Base-by-base conservation (phyloP, 2,113 vertebrate genomes). In the Centropus unirufus region DNA sequence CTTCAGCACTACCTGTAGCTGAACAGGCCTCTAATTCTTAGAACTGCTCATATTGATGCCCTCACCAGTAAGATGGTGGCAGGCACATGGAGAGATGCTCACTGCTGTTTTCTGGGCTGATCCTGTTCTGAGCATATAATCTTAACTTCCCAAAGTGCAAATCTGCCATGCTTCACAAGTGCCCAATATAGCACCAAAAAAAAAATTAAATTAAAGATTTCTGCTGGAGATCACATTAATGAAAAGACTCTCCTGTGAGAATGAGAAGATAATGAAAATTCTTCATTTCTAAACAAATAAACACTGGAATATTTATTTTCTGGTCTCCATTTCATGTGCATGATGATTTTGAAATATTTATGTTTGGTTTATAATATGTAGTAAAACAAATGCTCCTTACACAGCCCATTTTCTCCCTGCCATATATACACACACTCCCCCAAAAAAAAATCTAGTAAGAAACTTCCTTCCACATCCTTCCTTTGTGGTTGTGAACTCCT, bases 391-490 rank as follows among this genome's bases (percentile, higher is more conserved):
- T 51, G 58, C 4, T 87, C 58, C 72, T 78, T 77, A 63, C 30
- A 93, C 69, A 74, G 22, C 4, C 3, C 16, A 70, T 80, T 87
- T 73, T 81, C 52, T 92, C 47, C 47, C 26, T 81, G 29, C 15
- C 63, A 40, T n/a, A 61, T 9, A 87, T 51, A 74, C 59, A 57
- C 29, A 95, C 26, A 67, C 8, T 7, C 44, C 44, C 44, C 7
- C 12, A 72, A 46, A 46, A 47, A 47, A 30, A 68, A n/a, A 52
- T 73, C 44, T 85, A 85, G 42, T 27, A 78, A 40, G 59, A 84
- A 80, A 74, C 54, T 73, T 87, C 83, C 82, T 91, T 95, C 94
- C 74, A 91, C 81, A 77, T 87, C 81, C 93, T 93, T 96, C 78
- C 90, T 95, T 73, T 91, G 90, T 84, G 95, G 86, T 44, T 57